Conservation (phyloP, 1,140 invertebrate species). For the Tenebrio molitor region DNA sequence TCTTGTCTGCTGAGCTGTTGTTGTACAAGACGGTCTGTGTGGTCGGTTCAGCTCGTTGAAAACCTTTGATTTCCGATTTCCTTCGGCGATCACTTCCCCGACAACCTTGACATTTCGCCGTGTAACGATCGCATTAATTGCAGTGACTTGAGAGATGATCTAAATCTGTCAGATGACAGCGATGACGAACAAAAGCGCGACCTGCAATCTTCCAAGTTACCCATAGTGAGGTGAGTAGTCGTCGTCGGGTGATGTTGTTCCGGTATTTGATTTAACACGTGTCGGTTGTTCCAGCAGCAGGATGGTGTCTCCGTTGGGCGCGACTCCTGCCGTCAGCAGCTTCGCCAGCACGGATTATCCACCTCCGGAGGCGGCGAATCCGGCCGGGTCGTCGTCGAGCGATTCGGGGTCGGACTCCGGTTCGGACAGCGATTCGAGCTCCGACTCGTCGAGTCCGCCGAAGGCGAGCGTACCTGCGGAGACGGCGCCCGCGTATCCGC, state of each 20-base stretch:
- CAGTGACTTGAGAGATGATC: constrained; percentile 72
- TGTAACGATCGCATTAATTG: constrained; percentile 52
- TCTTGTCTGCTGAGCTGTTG: no score
- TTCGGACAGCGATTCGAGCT: constrained; percentile 68
- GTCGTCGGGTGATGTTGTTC: not conserved
- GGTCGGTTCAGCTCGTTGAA: no score
- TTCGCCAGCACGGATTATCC: constrained; percentile 48
- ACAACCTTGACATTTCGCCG: constrained; percentile 25
- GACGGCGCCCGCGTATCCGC: constrained; percentile 65
- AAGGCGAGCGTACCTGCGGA: constrained; percentile 59
- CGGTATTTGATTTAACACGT: no score
- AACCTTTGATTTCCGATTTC: no score
- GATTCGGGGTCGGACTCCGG: constrained; percentile 69
- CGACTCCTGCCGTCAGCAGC: constrained; percentile 50
- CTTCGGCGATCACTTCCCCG: not conserved
- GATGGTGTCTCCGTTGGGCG: constrained; percentile 63
- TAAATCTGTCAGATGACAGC: constrained; percentile 74
- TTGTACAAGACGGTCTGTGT: no score
- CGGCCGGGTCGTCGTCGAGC: constrained; percentile 66
- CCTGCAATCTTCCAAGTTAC: constrained; percentile 54
- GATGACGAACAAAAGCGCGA: constrained; percentile 67
- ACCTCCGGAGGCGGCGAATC: constrained; percentile 42
- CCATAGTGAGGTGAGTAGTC: constrained; percentile 59
- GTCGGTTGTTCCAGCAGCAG: no score
- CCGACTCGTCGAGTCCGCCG: constrained; percentile 60